Base-by-base conservation (phyloP, 2,113 vertebrate species). In the Mus musculus region DNA sequence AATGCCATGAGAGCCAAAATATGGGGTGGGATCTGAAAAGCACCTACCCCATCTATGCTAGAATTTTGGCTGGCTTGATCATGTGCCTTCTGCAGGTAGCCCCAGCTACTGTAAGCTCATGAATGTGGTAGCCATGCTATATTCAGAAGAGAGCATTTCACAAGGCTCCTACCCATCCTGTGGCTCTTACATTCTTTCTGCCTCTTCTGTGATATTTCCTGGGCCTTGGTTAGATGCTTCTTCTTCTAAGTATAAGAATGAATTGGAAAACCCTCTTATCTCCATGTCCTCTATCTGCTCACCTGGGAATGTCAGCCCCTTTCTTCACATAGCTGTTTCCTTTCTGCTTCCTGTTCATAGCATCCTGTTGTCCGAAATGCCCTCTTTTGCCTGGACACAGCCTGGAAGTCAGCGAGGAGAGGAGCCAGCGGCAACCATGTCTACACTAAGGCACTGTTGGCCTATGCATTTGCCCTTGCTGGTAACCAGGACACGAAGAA, bases 391-490 rank as follows among this genome's bases (percentile, higher is more conserved):
- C 97, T 98, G 76, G 96, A 91, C 26, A 61, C 84, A 84, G 71
- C 89, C 61, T 96, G 89, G 95, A 95, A 96, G 12, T 19, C 89
- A 36, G 78, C 95, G 46, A 81, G 63, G n/a, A 56, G 80, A 7
- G 49, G n/a, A 3, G 28, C 17, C 7, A 36, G 22, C 3, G 71
- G 61, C 9, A 89, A 89, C 94, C 94, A 88, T 7, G 95, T 98
- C 76, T 98, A 98, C 67, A 96, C 98, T 93, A 97, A 98, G 93
- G 98, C 98, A 0, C 95, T 98, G 78, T 80, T 98, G 0, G 97
- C 98, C 65, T 98, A 98, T 0, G 97, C 97, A 13, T 98, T 98
- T 90, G 97, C 98, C 71, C 94, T 92, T 77, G 96, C 96, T 30
- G 98, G 97, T 24, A 96, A 98, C 73, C 96, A 98, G n/a, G 93